A percentile compares a stretch with the other conserved stretches of the same genome.
These are phyloP conservation scores for Criorhina ranunculi DNA, from an alignment of 2,888 invertebrate species.

Conservation along the genomic window DNA sequence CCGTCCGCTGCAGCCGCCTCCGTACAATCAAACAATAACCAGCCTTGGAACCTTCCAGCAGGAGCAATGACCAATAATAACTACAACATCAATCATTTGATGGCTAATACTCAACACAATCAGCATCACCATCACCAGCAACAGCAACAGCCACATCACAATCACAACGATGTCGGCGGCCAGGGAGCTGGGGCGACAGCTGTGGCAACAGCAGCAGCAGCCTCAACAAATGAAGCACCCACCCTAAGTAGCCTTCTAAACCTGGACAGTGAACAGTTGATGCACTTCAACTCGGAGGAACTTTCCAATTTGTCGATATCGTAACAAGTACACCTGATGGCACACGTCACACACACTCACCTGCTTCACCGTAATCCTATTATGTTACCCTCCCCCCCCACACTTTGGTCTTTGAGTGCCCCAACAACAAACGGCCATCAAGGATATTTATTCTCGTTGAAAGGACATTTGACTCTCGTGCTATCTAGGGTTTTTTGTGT, in stretches of 20 bases:
- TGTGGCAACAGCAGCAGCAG: conserved; percentile 58
- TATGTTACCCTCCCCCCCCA: conserved; percentile 1
- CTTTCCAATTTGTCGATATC: conserved; percentile 85
- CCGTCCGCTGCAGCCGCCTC: conserved; percentile 48
- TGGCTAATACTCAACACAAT: conserved; percentile 74
- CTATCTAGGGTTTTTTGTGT: conserved; percentile 13
- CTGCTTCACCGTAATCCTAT: neutral
- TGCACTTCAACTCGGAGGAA: conserved; percentile 85
- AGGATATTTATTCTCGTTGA: conserved; percentile 65
- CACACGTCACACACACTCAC: conserved; percentile 4
- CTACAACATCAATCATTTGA: conserved; percentile 71
- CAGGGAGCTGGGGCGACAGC: conserved; percentile 36
- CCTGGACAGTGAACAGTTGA: conserved; percentile 85
- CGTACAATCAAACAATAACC: conserved; percentile 78
- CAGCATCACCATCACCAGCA: conserved; percentile 73
- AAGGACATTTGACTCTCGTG: conserved; percentile 32
- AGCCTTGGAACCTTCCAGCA: conserved; percentile 66
- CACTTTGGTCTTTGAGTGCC: neutral
- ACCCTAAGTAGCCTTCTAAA: conserved; percentile 84
- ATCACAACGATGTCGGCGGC: conserved; percentile 39
- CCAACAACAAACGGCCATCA: conserved; percentile 18
- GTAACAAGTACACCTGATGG: conserved; percentile 77
- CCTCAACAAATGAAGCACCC: conserved; percentile 79
- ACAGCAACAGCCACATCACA: conserved; percentile 41
- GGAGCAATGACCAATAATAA: conserved; percentile 61